A percentile compares a stretch with the other conserved stretches of the same genome.
Conservation (phyloP, 2,113 vertebrate species). For the Raja brachyura region DNA sequence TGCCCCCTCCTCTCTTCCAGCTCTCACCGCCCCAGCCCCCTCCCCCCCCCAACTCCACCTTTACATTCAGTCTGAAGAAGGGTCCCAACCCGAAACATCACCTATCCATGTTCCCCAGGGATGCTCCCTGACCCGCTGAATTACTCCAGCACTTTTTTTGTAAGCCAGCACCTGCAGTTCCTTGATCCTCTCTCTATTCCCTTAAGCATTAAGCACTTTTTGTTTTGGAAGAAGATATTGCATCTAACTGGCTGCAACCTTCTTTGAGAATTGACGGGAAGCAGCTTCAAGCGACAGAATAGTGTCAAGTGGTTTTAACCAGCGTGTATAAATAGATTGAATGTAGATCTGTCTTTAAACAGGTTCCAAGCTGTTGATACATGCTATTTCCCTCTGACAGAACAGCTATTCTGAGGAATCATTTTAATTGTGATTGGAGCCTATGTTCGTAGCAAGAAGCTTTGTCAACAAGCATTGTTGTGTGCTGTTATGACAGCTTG, state of each 20-base stretch:
- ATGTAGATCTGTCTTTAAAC: neutral
- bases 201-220: neutral
- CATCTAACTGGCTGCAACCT: neutral
- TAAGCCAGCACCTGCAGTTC: too few relatives aligned
- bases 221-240: neutral
- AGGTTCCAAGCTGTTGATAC: constrained; percentile 1
- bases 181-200: too few relatives aligned
- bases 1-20: too few relatives aligned
- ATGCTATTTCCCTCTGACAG: neutral
- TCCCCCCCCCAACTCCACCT: too few relatives aligned
- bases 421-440: neutral
- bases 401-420: neutral
- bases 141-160: too few relatives aligned
- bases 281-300: neutral
- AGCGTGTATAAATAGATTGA: neutral
- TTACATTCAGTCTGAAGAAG: too few relatives aligned
- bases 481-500: neutral
- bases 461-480: neutral
- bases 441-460: neutral
- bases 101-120: too few relatives aligned
- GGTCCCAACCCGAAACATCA: too few relatives aligned
- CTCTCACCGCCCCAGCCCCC: too few relatives aligned
- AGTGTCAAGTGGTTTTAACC: neutral
- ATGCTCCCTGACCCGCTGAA: too few relatives aligned
- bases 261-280: neutral